Evolutionary conservation across 2,113 vertebrate genomes (phyloP), one percentile per base, ranked within the genome.

Genomic region (Arenaria interpres): DNA sequence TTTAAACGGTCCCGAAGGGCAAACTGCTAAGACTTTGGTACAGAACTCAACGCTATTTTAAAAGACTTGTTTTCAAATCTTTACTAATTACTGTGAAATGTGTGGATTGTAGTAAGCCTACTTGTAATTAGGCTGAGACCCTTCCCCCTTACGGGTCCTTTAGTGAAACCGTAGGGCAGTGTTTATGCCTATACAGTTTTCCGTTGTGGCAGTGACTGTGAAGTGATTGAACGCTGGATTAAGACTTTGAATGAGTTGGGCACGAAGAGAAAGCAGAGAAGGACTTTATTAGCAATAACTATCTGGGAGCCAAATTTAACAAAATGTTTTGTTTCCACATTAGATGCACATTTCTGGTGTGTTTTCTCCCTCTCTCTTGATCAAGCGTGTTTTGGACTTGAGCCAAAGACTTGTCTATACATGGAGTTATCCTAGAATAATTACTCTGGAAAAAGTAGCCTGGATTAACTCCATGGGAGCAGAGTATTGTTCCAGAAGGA

Each of bases 381-480:
- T 82, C 68, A 46, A 74, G 37, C 8, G 8, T 71, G 25, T 83
- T 93, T 95, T 93, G 86, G 73, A 78, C 56, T 81, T 73, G 53
- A 79, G 94, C 88, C 93, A 93, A 91, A 85, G 75, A 35, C 88
- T 54, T 85, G 78, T 66, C 88, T 95, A 27, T 95, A 83, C 90
- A 59, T 0, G 10, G 21, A 88, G 41, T 86, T 96, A 85, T 53
- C 37, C 66, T 91, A 50, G 74, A 94, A 64, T 93, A 96, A 96
- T 94, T 91, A 68, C 71, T 85, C 24, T 76, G 82, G 85, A 54
- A 76, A 66, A 94, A 97, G 43, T 83, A 88, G 51, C 56, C 78
- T 85, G 96, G 90, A 93, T 91, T 93, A 96, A 80, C 82, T 93
- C 88, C 4, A 2, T 85, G 82, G 93, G 67, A 85, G 62, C 62